A percentile compares a stretch with the other conserved stretches of the same genome.
These are phyloP conservation scores for Pyrochroa serraticornis DNA, from an alignment of 2,888 invertebrate species.

Conservation along the genomic window DNA sequence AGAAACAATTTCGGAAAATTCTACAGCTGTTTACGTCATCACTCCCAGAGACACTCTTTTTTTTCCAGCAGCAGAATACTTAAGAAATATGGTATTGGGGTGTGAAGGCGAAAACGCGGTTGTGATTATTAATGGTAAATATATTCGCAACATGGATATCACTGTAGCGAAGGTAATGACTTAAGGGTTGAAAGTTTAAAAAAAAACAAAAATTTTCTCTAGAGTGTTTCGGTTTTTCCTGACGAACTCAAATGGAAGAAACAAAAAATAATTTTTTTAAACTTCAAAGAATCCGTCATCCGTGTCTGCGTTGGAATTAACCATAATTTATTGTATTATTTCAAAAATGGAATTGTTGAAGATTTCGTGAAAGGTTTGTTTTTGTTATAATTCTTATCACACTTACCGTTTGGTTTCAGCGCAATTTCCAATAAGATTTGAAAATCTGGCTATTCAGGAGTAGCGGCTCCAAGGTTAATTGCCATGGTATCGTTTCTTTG, in stretches of 20 bases:
- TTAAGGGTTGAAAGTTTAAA: not conserved
- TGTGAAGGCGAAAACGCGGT: conserved; percentile 38
- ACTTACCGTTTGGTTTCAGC: too few species aligned
- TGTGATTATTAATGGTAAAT: conserved; percentile 61
- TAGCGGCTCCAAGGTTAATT: too few species aligned
- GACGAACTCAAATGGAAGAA: conserved; percentile 6
- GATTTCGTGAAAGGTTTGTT: too few species aligned
- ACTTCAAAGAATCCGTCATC: conserved; percentile 10
- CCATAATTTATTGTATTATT: not conserved
- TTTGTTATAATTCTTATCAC: too few species aligned
- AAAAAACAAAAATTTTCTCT: not conserved
- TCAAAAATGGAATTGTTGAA: not conserved
- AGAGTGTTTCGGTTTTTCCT: conserved; percentile 15
- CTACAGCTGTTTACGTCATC: conserved; percentile 58
- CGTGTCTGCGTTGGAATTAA: not conserved
- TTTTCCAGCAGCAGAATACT: conserved; percentile 83
- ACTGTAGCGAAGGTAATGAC: conserved; percentile 65
- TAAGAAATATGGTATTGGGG: conserved; percentile 61
- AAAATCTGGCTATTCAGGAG: too few species aligned
- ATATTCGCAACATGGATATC: conserved; percentile 65
- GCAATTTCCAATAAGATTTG: too few species aligned
- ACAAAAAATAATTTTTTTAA: conserved; percentile 7
- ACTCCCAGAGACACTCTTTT: conserved; percentile 73
- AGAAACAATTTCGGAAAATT: conserved; percentile 51
- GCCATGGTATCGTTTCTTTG: too few species aligned